Evolutionary conservation across 1,140 invertebrate genomes (phyloP), one percentile per base, ranked within the genome.

Genomic region (Atta cephalotes): DNA sequence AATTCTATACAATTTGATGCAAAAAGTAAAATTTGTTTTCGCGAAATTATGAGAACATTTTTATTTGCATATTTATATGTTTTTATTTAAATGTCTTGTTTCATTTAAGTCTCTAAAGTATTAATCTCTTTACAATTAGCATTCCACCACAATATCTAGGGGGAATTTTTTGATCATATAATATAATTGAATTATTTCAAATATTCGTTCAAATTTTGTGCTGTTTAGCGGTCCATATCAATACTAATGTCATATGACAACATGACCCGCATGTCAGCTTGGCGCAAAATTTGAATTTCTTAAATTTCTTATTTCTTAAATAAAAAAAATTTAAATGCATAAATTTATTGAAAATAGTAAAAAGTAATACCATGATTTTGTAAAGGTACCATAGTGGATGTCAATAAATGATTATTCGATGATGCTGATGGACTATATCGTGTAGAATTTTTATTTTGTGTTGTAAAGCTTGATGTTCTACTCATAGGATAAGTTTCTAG

Each of bases 321-420:
- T 25, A 25, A 25, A 25, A 25, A 18, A 2, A 58, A 76, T 16
- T 60, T 77, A 31, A 35, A 60, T 10, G 3, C 7, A 51, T 45
- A 82, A 72, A 82, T 62, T 49, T 35, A 12, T 14, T 14, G 18
- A 45, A 60, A 16, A 45, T 45, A 0, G 16, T 14, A 28, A 58
- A 18, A 72, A 49, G 6, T 68, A 72, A 31, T 49, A 82, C 68
- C 56, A 39, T 82, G 56, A 49, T 14, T 82, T 82, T 74, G 80
- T 7, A 35, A 82, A 82, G 53, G 16, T 31, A 31, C 31, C 31
- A 31, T 3, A 31, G 31, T 62, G 10, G 51, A 18, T 82, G 51
- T 82, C 25, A 68, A 39, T 16, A 71, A 9, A 70, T 58, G 21
- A 60, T 18, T 21, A n/a, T 7, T 1, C 3, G 70, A 39, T 4